Evolutionary conservation across 2,797 vertebrate genomes (phyloP).

Genomic region (Stomatorhinus walkeri): DNA sequence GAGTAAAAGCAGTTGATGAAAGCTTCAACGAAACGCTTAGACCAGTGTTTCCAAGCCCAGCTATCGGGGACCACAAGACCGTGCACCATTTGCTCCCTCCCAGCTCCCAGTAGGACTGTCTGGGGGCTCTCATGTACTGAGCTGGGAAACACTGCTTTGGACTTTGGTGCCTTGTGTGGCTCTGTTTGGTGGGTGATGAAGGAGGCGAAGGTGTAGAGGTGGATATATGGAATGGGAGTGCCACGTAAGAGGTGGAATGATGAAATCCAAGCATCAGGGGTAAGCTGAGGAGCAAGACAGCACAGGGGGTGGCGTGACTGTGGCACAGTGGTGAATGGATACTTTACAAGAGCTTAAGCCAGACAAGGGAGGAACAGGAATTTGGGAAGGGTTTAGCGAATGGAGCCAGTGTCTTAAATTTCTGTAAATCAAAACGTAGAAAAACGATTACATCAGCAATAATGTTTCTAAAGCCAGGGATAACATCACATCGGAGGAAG

Average conservation of each 20-base stretch:
- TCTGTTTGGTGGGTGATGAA: background rate
- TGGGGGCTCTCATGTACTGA: background rate
- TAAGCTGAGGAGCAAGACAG: background rate
- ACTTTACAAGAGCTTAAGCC: background rate
- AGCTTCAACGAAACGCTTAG: background rate
- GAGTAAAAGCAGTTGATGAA: conserved; percentile 2
- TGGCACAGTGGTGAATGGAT: background rate
- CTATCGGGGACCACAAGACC: background rate
- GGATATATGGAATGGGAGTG: background rate
- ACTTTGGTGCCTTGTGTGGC: background rate
- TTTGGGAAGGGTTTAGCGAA: background rate
- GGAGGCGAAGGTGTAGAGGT: background rate
- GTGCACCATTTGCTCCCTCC: background rate
- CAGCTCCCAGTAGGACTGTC: background rate
- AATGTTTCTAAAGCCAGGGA: background rate
- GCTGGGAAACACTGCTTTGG: background rate
- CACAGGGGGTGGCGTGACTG: background rate
- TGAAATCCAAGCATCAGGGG: background rate
- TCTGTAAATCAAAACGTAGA: background rate
- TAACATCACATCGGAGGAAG: background rate
- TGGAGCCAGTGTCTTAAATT: background rate
- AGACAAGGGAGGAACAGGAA: background rate
- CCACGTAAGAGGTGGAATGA: background rate
- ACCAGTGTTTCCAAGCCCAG: background rate
- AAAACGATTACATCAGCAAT: background rate